A percentile compares a stretch with the other conserved stretches of the same genome.
Conservation (phyloP, 2,797 vertebrate genomes). For the Enteromius argenteus region DNA sequence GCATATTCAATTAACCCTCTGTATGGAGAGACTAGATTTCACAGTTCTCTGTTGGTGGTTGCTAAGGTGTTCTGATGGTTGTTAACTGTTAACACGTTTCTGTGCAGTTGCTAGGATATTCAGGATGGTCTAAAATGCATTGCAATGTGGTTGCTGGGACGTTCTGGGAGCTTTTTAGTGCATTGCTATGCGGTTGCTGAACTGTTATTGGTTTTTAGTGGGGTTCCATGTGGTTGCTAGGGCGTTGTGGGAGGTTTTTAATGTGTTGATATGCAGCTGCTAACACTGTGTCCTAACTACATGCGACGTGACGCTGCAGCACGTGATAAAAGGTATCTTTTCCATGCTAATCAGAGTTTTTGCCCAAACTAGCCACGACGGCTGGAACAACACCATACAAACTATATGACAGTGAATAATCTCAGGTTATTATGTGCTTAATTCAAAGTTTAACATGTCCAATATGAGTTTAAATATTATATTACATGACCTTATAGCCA, state of each 20-base stretch:
- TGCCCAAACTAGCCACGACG: no score
- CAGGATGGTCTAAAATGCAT: background rate
- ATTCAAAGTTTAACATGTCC: no score
- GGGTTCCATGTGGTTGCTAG: background rate
- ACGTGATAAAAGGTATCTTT: no score
- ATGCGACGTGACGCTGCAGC: no score
- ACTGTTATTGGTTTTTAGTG: background rate
- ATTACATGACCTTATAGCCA: no score
- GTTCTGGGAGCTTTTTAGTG: background rate
- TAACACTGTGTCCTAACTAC: no score
- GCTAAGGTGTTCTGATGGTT: background rate
- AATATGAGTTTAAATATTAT: no score
- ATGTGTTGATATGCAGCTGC: background rate
- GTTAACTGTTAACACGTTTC: background rate
- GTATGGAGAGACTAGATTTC: background rate
- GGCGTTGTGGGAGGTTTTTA: background rate
- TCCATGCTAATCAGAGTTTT: no score
- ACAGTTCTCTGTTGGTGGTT: background rate
- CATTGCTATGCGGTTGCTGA: background rate
- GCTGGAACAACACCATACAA: no score
- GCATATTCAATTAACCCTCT: background rate
- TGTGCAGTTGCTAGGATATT: background rate
- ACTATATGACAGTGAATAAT: no score
- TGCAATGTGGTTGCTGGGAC: background rate
- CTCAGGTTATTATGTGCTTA: no score